phyloP scores from a whole-genome alignment of 1,140 invertebrate genomes.

The Drosophila kepulauana region DNA sequence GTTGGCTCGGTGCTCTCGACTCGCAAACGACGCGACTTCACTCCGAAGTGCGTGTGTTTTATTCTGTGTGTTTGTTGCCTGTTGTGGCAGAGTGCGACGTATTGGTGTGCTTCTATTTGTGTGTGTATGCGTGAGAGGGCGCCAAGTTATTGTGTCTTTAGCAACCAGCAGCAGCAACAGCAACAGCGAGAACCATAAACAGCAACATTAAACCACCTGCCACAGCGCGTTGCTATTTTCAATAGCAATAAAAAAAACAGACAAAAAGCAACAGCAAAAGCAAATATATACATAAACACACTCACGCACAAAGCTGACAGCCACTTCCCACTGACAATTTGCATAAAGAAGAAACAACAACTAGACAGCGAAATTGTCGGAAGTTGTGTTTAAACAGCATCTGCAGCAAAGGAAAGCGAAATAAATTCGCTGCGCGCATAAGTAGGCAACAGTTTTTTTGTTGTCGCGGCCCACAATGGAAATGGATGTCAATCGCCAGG shows the following conservation, averaged over 20 bases:
- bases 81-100: slow-evolving; percentile 8
- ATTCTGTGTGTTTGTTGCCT: slow-evolving; percentile 16
- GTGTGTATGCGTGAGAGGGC: slow-evolving; percentile 54
- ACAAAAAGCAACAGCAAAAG: slow-evolving; percentile 22
- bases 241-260: slow-evolving; percentile 28
- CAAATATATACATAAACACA: slow-evolving; percentile 20
- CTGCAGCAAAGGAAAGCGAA: slow-evolving; percentile 20
- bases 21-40: slow-evolving; percentile 52
- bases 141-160: slow-evolving; percentile 72
- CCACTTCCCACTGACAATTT: slow-evolving; percentile 47
- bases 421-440: slow-evolving; percentile 46
- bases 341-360: slow-evolving; percentile 55
- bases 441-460: slow-evolving; percentile 69
- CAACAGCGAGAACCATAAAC: slow-evolving; percentile 19
- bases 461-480: slow-evolving; percentile 58
- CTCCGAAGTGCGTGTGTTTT: slow-evolving; percentile 18
- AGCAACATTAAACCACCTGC: slow-evolving; percentile 61
- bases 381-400: slow-evolving; percentile 39
- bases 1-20: slow-evolving; percentile 64
- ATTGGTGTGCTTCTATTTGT: slow-evolving; percentile 25
- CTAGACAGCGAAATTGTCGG: slow-evolving; percentile 30
- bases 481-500: slow-evolving; percentile 78
- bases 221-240: slow-evolving; percentile 29
- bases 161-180: slow-evolving; percentile 49
- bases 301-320: slow-evolving; percentile 18